phyloP scores from a whole-genome alignment of 1,140 invertebrate species.

The Philopotamus ludificatus region DNA sequence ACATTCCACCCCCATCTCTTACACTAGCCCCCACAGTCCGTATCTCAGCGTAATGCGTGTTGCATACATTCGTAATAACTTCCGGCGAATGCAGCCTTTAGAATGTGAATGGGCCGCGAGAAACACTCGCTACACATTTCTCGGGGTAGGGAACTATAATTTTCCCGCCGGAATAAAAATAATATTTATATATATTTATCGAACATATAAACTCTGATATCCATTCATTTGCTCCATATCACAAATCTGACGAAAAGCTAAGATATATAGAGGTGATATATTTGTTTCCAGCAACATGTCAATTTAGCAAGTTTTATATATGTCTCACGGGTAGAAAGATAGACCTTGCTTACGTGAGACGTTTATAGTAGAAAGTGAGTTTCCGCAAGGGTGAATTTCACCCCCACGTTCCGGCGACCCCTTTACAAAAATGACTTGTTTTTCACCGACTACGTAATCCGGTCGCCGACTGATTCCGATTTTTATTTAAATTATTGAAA shows the following conservation, averaged over 20 bases:
- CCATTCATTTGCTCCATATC: not conserved
- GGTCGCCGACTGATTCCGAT: not conserved
- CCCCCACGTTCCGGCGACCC: not conserved
- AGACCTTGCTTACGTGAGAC: conserved; percentile 12
- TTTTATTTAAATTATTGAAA: too few relatives aligned
- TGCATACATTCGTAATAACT: too few relatives aligned
- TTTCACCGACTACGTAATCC: not conserved
- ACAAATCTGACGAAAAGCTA: not conserved
- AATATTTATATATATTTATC: too few relatives aligned
- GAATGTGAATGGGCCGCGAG: too few relatives aligned
- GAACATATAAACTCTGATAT: not conserved
- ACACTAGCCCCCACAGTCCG: too few relatives aligned
- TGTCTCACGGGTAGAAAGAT: conserved; percentile 2
- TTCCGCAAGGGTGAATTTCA: conserved; percentile 10
- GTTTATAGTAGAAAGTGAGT: conserved; percentile 12
- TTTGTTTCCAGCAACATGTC: conserved; percentile 4
- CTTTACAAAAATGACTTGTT: conserved; percentile 20
- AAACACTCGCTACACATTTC: too few relatives aligned
- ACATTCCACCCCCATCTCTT: too few relatives aligned
- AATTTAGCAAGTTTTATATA: conserved; percentile 11
- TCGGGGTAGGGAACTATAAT: too few relatives aligned
- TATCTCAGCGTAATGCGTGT: too few relatives aligned
- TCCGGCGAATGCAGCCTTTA: too few relatives aligned
- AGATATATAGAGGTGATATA: not conserved
- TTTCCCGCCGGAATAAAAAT: too few relatives aligned